Base-by-base conservation (phyloP, 2,888 invertebrate species). In the Pristionchus arcanus region DNA sequence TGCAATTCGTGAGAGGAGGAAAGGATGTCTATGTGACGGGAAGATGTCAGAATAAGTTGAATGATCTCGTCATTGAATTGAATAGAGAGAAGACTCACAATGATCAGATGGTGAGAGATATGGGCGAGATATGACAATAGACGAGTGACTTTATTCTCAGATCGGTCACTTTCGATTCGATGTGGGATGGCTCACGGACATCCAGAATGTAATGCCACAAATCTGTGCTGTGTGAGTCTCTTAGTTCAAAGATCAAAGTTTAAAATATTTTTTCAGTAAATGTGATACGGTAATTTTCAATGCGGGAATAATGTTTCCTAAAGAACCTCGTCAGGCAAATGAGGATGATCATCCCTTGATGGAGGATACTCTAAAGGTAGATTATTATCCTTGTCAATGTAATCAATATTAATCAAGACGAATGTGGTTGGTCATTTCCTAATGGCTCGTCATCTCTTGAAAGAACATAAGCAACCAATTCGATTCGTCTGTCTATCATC, bases 241-340 rank as follows among this genome's bases (percentile, higher is more conserved):
- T 66, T 28, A 2, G 21, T 37, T 16, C 19, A 25, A 21, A 37
- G n/a, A 9, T 16, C 25, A n/a, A 21, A 37, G 49, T n/a, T 87
- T n/a, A 68, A n/a, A 37, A 25, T 4, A 74, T 59, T 59, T 31
- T 7, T 49, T 28, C 53, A 68, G 87, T 19, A 5, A n/a, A 21
- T 87, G 42, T 49, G 87, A 87, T 59, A 66, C 37, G 11, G 87
- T 87, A 0, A 87, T 87, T 28, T 28, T 87, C 42, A 87, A 87
- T 68, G 66, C 87, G 3, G 87, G 87, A 31, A 31, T 59, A 13
- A 59, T 66, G 68, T 87, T 68, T 21, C 87, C 87, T 87, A 13
- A 31, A 7, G 1, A 21, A 25, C 25, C 28, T 25, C 59, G 53
- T 13, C 4, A 25, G 16, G 37, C n/a, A 21, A 55, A 34, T 53